Percentiles rank a stretch among this genome's conserved stretches.
These are phyloP conservation scores for Plebejus argus DNA, from an alignment of 2,888 invertebrate species.

Conservation along the genomic window DNA sequence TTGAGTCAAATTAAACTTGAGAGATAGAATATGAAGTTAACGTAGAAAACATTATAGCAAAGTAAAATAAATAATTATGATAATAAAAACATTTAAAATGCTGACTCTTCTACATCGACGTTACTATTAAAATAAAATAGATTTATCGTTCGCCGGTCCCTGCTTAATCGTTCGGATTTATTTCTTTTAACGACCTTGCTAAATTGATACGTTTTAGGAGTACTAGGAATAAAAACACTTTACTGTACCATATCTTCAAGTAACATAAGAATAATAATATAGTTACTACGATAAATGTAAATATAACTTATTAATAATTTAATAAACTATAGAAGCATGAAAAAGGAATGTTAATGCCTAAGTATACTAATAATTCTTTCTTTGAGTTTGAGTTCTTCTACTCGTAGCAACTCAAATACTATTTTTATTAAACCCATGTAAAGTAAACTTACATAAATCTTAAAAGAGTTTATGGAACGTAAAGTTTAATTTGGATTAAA, in stretches of 20 bases:
- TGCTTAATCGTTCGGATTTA: constrained; percentile 35
- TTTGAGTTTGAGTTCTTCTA: no score
- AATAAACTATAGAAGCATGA: no score
- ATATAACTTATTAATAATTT: no score
- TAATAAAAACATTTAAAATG: background rate
- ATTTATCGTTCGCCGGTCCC: constrained; percentile 39
- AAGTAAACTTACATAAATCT: background rate
- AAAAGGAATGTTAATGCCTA: no score
- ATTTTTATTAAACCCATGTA: no score
- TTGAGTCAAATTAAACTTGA: no score
- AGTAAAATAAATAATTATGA: background rate
- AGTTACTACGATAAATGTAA: no score
- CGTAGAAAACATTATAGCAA: background rate
- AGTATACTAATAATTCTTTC: no score
- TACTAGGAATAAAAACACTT: background rate
- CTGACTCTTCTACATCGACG: constrained; percentile 28
- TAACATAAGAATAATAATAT: background rate
- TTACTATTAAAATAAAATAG: constrained; percentile 35
- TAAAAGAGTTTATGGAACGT: background rate
- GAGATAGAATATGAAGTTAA: no score
- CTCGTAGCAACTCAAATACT: no score
- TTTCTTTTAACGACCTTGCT: constrained; percentile 34
- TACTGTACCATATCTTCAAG: background rate
- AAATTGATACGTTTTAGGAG: background rate
- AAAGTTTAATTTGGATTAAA: background rate